Evolutionary conservation across 2,113 vertebrate genomes (phyloP).

Genomic region (Percina caprodes): DNA sequence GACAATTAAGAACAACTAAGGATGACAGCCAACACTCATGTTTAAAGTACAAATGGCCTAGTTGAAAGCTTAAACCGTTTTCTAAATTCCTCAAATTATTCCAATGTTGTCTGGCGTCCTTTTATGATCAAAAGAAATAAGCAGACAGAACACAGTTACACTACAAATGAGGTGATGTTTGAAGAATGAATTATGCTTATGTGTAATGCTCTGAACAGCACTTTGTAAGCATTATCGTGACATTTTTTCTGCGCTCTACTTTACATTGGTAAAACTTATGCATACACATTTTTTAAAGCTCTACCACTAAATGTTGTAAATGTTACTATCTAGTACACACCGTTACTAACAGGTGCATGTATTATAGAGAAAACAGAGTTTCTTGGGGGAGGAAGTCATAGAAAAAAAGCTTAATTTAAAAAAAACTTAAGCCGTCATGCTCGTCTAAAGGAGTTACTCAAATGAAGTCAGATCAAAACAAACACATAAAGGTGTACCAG

Average conservation of each 20-base stretch:
- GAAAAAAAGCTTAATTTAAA: conserved; percentile 10
- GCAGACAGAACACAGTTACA: background rate
- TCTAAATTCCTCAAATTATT: background rate
- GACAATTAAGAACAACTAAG: conserved; percentile 16
- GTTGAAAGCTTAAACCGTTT: conserved; percentile 12
- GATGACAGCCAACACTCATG: conserved; percentile 6
- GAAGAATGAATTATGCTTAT: background rate
- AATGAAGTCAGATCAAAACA: conserved; percentile 39
- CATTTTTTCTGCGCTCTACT: background rate
- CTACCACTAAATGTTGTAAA: background rate
- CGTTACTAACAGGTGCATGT: background rate
- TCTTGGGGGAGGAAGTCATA: conserved; percentile 8
- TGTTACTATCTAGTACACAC: background rate
- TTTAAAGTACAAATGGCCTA: conserved; percentile 16
- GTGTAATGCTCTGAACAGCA: background rate
- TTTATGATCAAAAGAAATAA: conserved; percentile 1
- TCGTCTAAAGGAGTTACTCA: conserved; percentile 18
- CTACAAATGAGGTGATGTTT: background rate
- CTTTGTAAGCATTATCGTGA: background rate
- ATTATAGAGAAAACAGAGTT: background rate
- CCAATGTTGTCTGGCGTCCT: background rate
- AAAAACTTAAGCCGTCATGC: conserved; percentile 3
- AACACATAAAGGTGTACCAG: conserved; percentile 11
- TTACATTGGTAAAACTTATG: background rate
- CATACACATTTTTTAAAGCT: background rate